These are phyloP conservation scores for Eilema griseolum DNA, from an alignment of 2,888 invertebrate genomes.

Conservation along the genomic window DNA sequence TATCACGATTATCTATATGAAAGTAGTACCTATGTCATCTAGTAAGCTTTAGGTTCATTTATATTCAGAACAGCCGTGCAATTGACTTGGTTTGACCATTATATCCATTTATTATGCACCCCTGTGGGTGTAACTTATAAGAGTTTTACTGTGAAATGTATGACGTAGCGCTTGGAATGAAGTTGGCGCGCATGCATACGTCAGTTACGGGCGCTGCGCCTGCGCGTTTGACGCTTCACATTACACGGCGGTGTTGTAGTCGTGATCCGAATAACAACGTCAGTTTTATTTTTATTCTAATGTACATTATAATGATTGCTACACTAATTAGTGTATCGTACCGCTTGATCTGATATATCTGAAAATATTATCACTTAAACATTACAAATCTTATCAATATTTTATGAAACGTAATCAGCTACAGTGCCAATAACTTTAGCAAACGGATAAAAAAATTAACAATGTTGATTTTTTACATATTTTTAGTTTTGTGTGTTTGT, in stretches of 20 bases:
- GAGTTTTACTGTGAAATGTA: conserved; percentile 54
- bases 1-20: conserved; percentile 5
- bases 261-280: conserved; percentile 87
- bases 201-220: conserved; percentile 85
- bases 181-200: conserved; percentile 81
- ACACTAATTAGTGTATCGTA: conserved; percentile 54
- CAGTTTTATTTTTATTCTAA: conserved; percentile 74
- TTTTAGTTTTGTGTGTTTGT: conserved; percentile 27
- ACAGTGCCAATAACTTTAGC: conserved; percentile 58
- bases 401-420: conserved; percentile 45
- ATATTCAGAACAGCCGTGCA: conserved; percentile 27
- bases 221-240: conserved; percentile 86
- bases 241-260: conserved; percentile 85
- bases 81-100: conserved; percentile 37
- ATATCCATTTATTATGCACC: conserved; percentile 55
- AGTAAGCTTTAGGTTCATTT: conserved; percentile 3
- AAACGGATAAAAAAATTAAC: conserved; percentile 56
- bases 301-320: conserved; percentile 50
- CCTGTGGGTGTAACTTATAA: conserved; percentile 38
- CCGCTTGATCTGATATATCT: conserved; percentile 68
- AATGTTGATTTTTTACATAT: conserved; percentile 39
- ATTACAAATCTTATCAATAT: conserved; percentile 28
- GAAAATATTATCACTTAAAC: conserved; percentile 36
- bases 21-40: background rate
- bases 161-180: conserved; percentile 72